These are phyloP conservation scores for Polydrusus cervinus DNA, from an alignment of 2,888 invertebrate species.

Conservation along the genomic window DNA sequence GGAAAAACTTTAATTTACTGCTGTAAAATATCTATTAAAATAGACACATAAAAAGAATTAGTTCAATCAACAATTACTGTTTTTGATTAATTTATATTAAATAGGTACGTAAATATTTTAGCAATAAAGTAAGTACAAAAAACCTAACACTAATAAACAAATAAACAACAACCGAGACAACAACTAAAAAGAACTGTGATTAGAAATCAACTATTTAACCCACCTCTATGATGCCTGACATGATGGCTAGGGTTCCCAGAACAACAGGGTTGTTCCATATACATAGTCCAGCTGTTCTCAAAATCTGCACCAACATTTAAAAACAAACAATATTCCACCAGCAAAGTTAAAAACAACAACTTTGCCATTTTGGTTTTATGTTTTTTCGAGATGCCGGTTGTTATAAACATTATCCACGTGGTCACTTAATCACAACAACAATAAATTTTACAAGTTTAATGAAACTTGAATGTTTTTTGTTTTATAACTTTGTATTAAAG, in stretches of 20 bases:
- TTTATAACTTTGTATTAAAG: background rate
- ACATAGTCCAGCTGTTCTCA: slow-evolving; percentile 79
- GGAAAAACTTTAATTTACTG: no score
- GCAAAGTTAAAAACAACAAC: slow-evolving; percentile 61
- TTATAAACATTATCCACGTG: slow-evolving; percentile 61
- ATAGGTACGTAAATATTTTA: no score
- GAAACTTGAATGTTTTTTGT: slow-evolving; percentile 23
- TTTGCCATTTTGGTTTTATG: slow-evolving; percentile 41
- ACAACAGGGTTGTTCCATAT: slow-evolving; percentile 80
- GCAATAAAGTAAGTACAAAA: no score
- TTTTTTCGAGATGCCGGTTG: slow-evolving; percentile 31
- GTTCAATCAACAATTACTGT: no score
- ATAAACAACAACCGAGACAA: no score
- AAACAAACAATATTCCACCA: slow-evolving; percentile 60
- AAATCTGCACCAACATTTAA: slow-evolving; percentile 69
- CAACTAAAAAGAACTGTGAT: no score
- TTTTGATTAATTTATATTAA: background rate
- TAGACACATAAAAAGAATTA: no score
- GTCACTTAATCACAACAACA: slow-evolving; percentile 50
- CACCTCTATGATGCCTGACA: slow-evolving; percentile 79
- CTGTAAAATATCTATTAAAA: no score
- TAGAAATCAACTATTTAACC: background rate
- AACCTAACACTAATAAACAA: no score
- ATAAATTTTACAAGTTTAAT: background rate
- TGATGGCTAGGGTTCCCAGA: slow-evolving; percentile 75